Conservation (phyloP, 2,113 vertebrate species). For the Salvator merianae region DNA sequence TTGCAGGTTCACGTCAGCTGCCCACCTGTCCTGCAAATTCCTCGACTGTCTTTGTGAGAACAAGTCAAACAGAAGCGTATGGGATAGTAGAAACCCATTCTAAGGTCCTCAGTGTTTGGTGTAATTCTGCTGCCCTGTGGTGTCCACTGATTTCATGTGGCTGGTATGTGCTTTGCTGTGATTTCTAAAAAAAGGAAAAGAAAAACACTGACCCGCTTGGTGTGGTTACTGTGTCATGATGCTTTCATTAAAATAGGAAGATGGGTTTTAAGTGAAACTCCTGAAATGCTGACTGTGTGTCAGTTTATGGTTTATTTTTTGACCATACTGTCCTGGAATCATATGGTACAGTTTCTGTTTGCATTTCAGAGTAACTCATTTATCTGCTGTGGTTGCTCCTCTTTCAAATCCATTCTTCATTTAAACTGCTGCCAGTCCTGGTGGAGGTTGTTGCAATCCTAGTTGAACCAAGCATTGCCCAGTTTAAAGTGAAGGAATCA, state of each 20-base stretch:
- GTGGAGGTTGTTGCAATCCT: constrained; percentile 7
- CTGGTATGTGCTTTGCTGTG: not conserved
- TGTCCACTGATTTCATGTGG: too few species aligned
- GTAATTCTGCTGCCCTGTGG: not conserved
- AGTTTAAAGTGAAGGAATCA: not conserved
- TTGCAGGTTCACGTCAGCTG: too few species aligned
- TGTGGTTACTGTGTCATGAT: not conserved
- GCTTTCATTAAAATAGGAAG: not conserved
- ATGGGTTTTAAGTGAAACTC: not conserved
- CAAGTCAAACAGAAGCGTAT: not conserved
- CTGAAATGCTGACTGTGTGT: constrained; percentile 11
- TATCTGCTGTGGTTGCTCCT: not conserved
- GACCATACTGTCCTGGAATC: constrained; percentile 2
- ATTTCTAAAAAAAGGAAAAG: not conserved
- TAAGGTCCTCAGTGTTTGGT: not conserved
- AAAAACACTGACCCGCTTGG: not conserved
- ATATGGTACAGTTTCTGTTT: not conserved
- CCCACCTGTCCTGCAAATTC: too few species aligned
- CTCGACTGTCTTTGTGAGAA: too few species aligned
- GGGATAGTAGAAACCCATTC: not conserved
- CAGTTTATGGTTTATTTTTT: constrained; percentile 13
- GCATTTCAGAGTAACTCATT: not conserved
- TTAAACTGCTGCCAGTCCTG: not conserved
- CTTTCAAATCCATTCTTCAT: not conserved
- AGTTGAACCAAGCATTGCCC: not conserved